Evolutionary conservation across 2,888 invertebrate species (phyloP), one percentile per base, ranked within the genome.

Genomic region (Seira musarum): DNA sequence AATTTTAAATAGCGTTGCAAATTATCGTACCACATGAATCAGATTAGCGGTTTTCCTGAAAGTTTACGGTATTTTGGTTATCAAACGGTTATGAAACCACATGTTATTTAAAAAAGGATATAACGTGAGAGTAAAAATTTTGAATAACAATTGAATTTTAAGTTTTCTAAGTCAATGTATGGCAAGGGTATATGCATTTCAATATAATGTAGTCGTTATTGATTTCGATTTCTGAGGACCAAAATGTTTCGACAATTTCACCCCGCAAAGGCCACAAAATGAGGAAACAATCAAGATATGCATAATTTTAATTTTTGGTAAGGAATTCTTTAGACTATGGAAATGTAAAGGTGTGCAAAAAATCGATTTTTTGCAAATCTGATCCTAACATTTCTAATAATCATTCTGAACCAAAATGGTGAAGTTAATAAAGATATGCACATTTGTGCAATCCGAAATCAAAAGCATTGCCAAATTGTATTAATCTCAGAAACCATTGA

Each of bases 231-330:
- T n/a, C 19, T 21, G 22, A 19, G 21, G 21, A 60, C 60, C 60
- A 60, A 60, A 10, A 8, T 21, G 15, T 60, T 8, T 19, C 5
- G n/a, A 60, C 21, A 21, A 60, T 60, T n/a, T 21, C 60, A 60
- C 15, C 53, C n/a, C 60, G 21, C 60, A 21, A 60, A 60, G 21
- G 6, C n/a, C 60, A 60, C 60, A 21, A 60, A 60, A 60, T 2
- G 19, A 60, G 60, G 60, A 60, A 60, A 22, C 60, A 19, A 22
- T 60, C n/a, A 60, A 60, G 60, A 60, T 60, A 60, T 60, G 30
- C 30, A 30, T 30, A 30, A 30, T 5, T n/a, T n/a, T n/a, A 30
- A 30, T 60, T 60, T 60, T 60, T 60, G 60, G 30, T 30, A 30
- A 5, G 2, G 30, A 30, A 21, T 13, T 5, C 19, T 5, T 5